Base-by-base conservation (phyloP, 2,113 vertebrate species). In the Tenrec ecaudatus region DNA sequence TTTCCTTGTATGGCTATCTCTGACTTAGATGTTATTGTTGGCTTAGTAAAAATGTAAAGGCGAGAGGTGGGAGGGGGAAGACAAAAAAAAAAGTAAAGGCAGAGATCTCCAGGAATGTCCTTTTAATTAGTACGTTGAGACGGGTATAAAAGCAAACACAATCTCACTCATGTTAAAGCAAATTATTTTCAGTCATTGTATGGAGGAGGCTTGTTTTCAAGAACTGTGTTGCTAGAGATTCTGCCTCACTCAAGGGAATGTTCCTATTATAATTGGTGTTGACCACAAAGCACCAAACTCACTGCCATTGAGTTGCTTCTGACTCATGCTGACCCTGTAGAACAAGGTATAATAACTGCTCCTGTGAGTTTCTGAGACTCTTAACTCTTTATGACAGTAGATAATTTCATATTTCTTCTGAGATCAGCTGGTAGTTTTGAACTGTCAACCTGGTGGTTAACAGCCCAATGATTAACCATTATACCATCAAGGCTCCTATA, bases 1-100 rank as follows among this genome's bases (percentile, higher is more conserved):
- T 64, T 95, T 81, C 38, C 62, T 66, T 4, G 91, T 57, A 75
- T 22, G 29, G 25, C 43, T 19, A 90, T 33, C 22, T 95, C 93
- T 89, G 62, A 64, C 79, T 84, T 25, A 77, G 8, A 71, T 82
- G 62, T 73, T 87, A 69, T 33, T 79, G 43, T 47, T 47, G 40
- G 33, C 68, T 38, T 57, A 19, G 15, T 23, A 71, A 81, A 62
- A 22, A 40, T 85, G 88, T 89, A 23, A 93, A 96, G 57, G 23
- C 7, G n/a, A n/a, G n/a, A n/a, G n/a, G n/a, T n/a, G n/a, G n/a
- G n/a, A n/a, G n/a, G n/a, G n/a, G n/a, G n/a, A n/a, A n/a, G n/a
- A n/a, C n/a, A n/a, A n/a, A n/a, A n/a, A n/a, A n/a, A n/a, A n/a
- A n/a, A n/a, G n/a, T n/a, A n/a, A n/a, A n/a, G n/a, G n/a, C n/a